These are phyloP conservation scores for Vespertilio murinus DNA, from an alignment of 2,797 vertebrate species.

Conservation along the genomic window DNA sequence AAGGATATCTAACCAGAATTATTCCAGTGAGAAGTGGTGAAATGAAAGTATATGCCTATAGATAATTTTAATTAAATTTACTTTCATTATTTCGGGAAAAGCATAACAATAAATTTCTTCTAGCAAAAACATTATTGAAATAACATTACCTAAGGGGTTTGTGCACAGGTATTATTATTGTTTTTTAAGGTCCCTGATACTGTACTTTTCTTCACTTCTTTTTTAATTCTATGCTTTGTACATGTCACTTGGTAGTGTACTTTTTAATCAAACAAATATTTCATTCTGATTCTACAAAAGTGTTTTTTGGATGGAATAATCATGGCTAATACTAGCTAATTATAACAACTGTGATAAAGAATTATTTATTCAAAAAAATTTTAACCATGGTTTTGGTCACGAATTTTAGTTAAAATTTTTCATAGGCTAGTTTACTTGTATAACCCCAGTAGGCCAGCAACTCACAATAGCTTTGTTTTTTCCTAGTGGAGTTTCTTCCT, in stretches of 20 bases:
- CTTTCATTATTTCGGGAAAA: not conserved
- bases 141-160: not conserved
- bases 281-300: not conserved
- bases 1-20: not conserved
- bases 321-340: not conserved
- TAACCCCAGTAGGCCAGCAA: not conserved
- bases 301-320: not conserved
- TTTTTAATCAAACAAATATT: constrained; percentile 4
- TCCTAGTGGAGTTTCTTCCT: not conserved
- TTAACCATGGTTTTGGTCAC: not conserved
- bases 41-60: not conserved
- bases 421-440: not conserved
- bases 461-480: not conserved
- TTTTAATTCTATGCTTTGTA: too few relatives aligned
- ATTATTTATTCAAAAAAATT: not conserved
- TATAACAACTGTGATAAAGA: not conserved
- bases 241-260: too few relatives aligned
- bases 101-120: not conserved
- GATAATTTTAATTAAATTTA: constrained; percentile 29
- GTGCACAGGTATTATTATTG: not conserved
- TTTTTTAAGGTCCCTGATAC: too few relatives aligned
- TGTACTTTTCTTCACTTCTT: too few relatives aligned
- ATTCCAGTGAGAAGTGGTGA: not conserved
- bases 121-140: not conserved
- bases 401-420: not conserved